phyloP scores from a whole-genome alignment of 2,797 vertebrate species.

The Champsocephalus gunnari region DNA sequence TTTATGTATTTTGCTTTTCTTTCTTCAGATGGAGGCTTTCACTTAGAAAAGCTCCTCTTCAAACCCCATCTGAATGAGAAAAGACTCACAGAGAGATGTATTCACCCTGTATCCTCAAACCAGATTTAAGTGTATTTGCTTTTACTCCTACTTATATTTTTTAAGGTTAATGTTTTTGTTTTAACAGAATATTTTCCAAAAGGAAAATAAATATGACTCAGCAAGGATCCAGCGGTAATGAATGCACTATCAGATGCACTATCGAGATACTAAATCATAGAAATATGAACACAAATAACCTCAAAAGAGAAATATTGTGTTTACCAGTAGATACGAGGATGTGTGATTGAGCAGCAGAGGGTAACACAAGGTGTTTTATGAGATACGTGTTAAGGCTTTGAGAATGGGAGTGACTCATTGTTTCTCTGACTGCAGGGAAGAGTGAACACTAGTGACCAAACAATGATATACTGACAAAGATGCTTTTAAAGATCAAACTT shows the following conservation, averaged over 20 bases:
- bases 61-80: slow-evolving; percentile 21
- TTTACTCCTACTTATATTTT: background rate
- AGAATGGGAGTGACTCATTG: slow-evolving; percentile 38
- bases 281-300: slow-evolving; percentile 34
- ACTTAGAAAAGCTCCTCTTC: slow-evolving; percentile 3
- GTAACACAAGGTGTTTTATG: slow-evolving; percentile 23
- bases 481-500: slow-evolving; percentile 6
- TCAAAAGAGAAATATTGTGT: slow-evolving; percentile 5
- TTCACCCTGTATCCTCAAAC: background rate
- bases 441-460: slow-evolving; percentile 11
- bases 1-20: slow-evolving; percentile 11
- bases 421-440: slow-evolving; percentile 5
- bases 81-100: background rate
- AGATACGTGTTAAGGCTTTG: slow-evolving; percentile 42
- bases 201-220: background rate
- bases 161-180: background rate
- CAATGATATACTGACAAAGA: background rate
- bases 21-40: slow-evolving; percentile 17
- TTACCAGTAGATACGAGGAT: slow-evolving; percentile 20
- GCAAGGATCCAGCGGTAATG: background rate
- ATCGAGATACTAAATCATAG: slow-evolving; percentile 1
- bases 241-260: slow-evolving; percentile 20
- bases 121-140: background rate
- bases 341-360: background rate
- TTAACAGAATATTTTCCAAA: slow-evolving; percentile 1